Conservation (phyloP, 2,113 vertebrate genomes). For the Lepus europaeus region DNA sequence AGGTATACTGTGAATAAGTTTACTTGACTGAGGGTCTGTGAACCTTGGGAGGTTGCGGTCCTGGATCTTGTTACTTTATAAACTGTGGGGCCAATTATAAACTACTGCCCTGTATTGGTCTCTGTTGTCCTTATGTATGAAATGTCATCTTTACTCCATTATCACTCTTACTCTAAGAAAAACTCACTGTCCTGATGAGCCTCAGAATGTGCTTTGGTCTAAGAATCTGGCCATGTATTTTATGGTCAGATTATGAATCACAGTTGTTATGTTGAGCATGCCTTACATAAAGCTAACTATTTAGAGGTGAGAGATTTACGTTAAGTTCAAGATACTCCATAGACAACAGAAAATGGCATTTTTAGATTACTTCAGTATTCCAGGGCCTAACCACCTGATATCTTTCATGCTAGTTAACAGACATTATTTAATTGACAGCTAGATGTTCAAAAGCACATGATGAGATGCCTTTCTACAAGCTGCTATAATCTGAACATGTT, state of each 20-base stretch:
- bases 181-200: neutral
- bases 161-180: neutral
- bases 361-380: neutral
- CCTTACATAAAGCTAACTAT: neutral
- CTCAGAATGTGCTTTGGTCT: constrained; percentile 18
- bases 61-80: neutral
- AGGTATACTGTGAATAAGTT: neutral
- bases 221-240: neutral
- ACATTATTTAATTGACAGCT: neutral
- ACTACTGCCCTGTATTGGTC: neutral
- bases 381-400: neutral
- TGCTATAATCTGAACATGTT: neutral
- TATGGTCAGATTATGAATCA: neutral
- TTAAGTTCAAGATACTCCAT: neutral
- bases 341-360: constrained; percentile 39
- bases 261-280: constrained; percentile 7
- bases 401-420: neutral
- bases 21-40: neutral
- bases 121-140: neutral
- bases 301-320: constrained; percentile 6
- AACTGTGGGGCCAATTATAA: neutral
- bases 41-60: neutral
- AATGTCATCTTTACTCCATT: neutral
- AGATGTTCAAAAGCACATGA: neutral
- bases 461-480: neutral